A percentile compares a stretch with the other conserved stretches of the same genome.
These are phyloP conservation scores for Brachionus angularis DNA, from an alignment of 1,140 invertebrate species.

Conservation along the genomic window DNA sequence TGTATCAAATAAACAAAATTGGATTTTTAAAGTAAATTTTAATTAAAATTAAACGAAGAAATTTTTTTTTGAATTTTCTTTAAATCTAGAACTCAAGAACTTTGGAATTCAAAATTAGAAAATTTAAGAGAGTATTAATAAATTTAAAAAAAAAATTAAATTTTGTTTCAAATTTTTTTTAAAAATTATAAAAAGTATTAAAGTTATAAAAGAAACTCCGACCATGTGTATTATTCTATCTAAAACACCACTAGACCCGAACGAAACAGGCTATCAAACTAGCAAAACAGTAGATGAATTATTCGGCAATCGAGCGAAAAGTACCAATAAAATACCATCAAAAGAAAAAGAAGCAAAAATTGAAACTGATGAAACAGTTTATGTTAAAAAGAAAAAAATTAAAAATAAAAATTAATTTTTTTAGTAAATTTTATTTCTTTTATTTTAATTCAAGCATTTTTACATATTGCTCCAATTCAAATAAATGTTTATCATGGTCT, in stretches of 20 bases:
- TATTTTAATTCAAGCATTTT: neutral
- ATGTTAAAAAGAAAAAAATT: conserved; percentile 37
- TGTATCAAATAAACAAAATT: conserved; percentile 70
- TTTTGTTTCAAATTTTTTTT: neutral
- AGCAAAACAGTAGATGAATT: neutral
- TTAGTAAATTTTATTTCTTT: too few relatives aligned
- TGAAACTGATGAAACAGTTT: conserved; percentile 21
- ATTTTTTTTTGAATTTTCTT: conserved; percentile 22
- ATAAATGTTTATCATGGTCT: neutral
- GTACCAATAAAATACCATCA: neutral
- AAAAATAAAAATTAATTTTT: conserved; percentile 32
- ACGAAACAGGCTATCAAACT: conserved; percentile 28
- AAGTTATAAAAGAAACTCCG: conserved; percentile 63
- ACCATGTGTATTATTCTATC: conserved; percentile 66
- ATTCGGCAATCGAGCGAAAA: neutral
- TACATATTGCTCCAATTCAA: neutral
- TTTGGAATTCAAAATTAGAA: conserved; percentile 70
- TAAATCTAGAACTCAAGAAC: conserved; percentile 68
- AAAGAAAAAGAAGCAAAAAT: neutral
- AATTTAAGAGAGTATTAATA: conserved; percentile 63
- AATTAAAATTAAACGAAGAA: neutral
- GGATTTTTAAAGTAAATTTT: conserved; percentile 65
- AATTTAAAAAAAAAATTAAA: neutral
- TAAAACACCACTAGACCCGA: conserved; percentile 24
- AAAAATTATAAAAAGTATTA: conserved; percentile 62